These are phyloP conservation scores for Bombylius discolor DNA, from an alignment of 2,888 invertebrate genomes.

Conservation along the genomic window DNA sequence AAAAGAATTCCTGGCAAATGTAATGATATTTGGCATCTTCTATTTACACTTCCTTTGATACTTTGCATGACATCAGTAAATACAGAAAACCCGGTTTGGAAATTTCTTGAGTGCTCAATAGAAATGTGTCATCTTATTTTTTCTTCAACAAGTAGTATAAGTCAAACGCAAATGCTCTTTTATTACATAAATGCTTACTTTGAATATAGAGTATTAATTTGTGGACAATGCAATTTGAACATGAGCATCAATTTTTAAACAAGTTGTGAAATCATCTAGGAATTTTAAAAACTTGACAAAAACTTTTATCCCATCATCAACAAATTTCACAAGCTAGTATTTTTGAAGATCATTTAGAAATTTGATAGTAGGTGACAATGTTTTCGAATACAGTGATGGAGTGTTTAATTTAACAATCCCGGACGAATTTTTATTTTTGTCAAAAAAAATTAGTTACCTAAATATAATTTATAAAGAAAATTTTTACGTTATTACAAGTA, in stretches of 20 bases:
- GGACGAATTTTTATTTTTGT: too few species aligned
- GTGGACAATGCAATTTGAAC: conserved; percentile 17
- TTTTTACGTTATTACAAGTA: too few species aligned
- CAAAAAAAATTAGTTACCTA: too few species aligned
- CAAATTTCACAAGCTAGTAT: not conserved
- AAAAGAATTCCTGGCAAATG: not conserved
- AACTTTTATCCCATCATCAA: not conserved
- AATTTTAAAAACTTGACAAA: conserved; percentile 15
- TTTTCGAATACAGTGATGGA: too few species aligned
- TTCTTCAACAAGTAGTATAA: not conserved
- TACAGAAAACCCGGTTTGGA: not conserved
- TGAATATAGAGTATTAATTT: conserved; percentile 3
- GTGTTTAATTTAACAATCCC: too few species aligned
- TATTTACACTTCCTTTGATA: not conserved
- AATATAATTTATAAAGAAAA: too few species aligned
- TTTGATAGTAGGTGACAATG: too few species aligned
- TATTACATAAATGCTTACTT: not conserved
- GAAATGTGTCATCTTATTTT: conserved; percentile 2
- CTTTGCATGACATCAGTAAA: not conserved
- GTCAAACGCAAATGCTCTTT: not conserved
- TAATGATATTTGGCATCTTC: not conserved
- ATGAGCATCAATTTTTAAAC: conserved; percentile 20
- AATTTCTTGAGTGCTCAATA: not conserved
- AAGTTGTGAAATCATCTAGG: conserved; percentile 7
- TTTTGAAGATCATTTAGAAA: too few species aligned